Conservation (phyloP, 2,113 vertebrate species). For the Octodon degus region DNA sequence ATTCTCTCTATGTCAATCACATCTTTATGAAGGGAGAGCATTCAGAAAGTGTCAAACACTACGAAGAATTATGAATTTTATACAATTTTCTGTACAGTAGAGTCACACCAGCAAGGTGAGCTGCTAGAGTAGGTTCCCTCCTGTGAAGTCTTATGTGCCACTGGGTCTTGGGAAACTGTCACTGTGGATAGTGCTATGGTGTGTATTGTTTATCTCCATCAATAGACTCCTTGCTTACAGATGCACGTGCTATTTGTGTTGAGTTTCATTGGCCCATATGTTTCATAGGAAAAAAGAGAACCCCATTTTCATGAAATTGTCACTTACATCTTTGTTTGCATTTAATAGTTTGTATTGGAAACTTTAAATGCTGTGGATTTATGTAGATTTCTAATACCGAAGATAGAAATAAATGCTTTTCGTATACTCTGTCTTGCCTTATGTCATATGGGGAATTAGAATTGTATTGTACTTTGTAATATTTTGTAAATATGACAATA, state of each 20-base stretch:
- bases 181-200: not conserved
- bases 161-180: slow-evolving; percentile 23
- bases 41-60: not conserved
- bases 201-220: not conserved
- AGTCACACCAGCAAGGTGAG: not conserved
- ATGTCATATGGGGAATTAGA: slow-evolving; percentile 62
- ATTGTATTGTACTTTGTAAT: slow-evolving; percentile 75
- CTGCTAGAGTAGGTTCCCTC: slow-evolving; percentile 31
- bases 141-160: slow-evolving; percentile 52
- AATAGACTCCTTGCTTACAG: not conserved
- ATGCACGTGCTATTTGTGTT: slow-evolving; percentile 53
- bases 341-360: slow-evolving; percentile 65
- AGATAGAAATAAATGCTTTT: slow-evolving; percentile 73
- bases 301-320: slow-evolving; percentile 29
- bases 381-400: slow-evolving; percentile 80
- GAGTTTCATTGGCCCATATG: slow-evolving; percentile 62
- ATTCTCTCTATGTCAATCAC: not conserved
- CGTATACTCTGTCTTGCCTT: slow-evolving; percentile 65
- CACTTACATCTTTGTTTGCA: slow-evolving; percentile 42
- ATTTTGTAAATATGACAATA: slow-evolving; percentile 83
- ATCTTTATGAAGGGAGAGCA: not conserved
- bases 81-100: slow-evolving; percentile 65
- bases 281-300: slow-evolving; percentile 11
- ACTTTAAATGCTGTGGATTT: slow-evolving; percentile 57
- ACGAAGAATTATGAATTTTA: slow-evolving; percentile 6